phyloP scores from a whole-genome alignment of 2,797 vertebrate species.

The Urosaurus nigricauda region DNA sequence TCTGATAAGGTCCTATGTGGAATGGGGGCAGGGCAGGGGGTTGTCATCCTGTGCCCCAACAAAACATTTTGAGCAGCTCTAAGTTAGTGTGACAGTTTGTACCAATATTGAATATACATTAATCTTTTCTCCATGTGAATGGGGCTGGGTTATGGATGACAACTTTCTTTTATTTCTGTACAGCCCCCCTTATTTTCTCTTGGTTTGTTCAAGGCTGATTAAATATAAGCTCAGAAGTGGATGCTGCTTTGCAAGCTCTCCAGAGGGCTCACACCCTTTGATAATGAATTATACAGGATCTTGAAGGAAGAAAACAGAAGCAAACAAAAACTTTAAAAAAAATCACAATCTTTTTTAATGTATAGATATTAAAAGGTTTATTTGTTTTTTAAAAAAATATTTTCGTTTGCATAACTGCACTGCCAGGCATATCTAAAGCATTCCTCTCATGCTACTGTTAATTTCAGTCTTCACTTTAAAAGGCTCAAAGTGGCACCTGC shows the following conservation, averaged over 20 bases:
- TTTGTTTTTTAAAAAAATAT: constrained; percentile 23
- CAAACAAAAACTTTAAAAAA: not conserved
- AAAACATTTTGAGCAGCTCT: not conserved
- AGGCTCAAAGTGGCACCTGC: constrained; percentile 25
- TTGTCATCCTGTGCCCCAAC: not conserved
- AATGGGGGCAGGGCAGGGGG: not conserved
- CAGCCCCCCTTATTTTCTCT: not conserved
- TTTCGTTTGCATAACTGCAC: constrained; percentile 32
- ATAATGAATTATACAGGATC: not conserved
- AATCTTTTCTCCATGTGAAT: not conserved
- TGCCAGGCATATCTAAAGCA: constrained; percentile 23
- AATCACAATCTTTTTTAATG: constrained; percentile 38
- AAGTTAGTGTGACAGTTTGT: not conserved
- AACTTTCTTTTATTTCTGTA: not conserved
- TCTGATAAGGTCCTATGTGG: no score
- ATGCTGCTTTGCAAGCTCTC: not conserved
- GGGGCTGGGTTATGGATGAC: no score
- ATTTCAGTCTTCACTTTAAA: not conserved
- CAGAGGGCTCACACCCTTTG: no score
- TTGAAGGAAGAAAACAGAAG: not conserved
- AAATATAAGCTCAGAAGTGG: not conserved
- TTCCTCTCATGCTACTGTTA: not conserved
- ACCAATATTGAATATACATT: not conserved
- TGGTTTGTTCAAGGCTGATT: not conserved
- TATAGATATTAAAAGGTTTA: constrained; percentile 36